Evolutionary conservation across 2,113 vertebrate genomes (phyloP), one percentile per base, ranked within the genome.

Genomic region (Merops nubicus): DNA sequence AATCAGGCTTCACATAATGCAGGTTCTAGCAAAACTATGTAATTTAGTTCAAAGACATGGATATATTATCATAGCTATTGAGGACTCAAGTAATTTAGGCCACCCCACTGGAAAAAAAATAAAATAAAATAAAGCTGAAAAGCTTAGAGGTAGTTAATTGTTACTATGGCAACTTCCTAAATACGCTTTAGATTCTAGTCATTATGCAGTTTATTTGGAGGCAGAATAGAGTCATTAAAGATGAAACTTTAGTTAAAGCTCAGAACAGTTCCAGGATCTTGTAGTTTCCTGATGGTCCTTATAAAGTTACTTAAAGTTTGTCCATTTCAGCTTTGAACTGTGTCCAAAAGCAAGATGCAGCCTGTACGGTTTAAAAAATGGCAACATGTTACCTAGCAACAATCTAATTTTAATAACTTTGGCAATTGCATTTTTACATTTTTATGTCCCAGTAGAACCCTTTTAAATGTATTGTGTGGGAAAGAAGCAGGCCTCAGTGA

Each of bases 31-130:
- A 91, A 97, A 96, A 92, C 67, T 87, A 62, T 91, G 89, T 95
- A 85, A 95, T 93, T 97, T 95, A 91, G 85, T 96, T 97, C 96
- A 96, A 97, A 96, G 78, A 91, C 89, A 47, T 38, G 50, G 93
- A 91, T 96, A 38, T 88, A 88, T 96, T 96, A 87, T 85, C 88
- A 70, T 86, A 95, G 84, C 75, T 85, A 90, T 93, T 97, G 85
- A 88, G 60, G 67, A 92, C 87, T 93, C 80, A 67, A 96, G 90
- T 89, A 92, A 97, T 97, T 97, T 95, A 95, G 94, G 95, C 59
- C 90, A 96, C 72, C 87, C 91, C 74, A 23, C 40, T 73, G 72
- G 79, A 91, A 91, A 93, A 94, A 94, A 50, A 91, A 91, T 91
- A 94, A 94, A 50, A 88, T 76, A 85, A 85, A 33, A 93, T 94